Evolutionary conservation across 2,888 invertebrate genomes (phyloP), one percentile per base, ranked within the genome.

Genomic region (Shargacucullia verbasci): DNA sequence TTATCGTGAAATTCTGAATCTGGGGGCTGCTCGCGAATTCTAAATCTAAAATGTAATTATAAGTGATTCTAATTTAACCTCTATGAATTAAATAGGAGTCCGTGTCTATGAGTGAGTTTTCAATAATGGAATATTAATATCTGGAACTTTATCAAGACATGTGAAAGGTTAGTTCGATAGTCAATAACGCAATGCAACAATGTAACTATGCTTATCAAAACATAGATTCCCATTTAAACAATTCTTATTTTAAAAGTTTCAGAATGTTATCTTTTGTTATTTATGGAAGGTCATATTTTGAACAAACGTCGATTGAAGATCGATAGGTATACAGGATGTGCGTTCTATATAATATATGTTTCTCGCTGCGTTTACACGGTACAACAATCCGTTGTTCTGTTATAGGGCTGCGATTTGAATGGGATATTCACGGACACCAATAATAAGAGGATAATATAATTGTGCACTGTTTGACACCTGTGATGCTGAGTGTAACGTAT

Each of bases 121-220:
- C 31, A 37, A 45, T 33, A 29, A 71, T 68, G 59, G 43, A 34
- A 44, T 64, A 44, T 39, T 59, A 52, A 58, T 64, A 64, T 47
- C 41, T 62, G 59, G 44, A 46, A 44, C 13, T 35, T 69, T 81
- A 79, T 82, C 81, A 57, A 52, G 64, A n/a, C n/a, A n/a, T 73
- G 79, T 81, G 68, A 81, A 81, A 83, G 83, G 83, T 83, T 76
- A 81, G 70, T 66, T 49, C 34, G 60, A 68, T 68, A 64, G 2
- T 43, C 62, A 43, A 65, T 48, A 63, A 33, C 61, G 70, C 60
- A 53, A 49, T 33, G 33, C 11, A 34, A 9, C 29, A 13, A 15
- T 29, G 29, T 29, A 29, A 7, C 33, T 34, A 13, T 14, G 9
- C 20, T 37, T 37, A 7, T 31, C 10, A 35, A 46, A 7, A 60